phyloP scores from a whole-genome alignment of 2,888 invertebrate species.

The Artemia sinica region DNA sequence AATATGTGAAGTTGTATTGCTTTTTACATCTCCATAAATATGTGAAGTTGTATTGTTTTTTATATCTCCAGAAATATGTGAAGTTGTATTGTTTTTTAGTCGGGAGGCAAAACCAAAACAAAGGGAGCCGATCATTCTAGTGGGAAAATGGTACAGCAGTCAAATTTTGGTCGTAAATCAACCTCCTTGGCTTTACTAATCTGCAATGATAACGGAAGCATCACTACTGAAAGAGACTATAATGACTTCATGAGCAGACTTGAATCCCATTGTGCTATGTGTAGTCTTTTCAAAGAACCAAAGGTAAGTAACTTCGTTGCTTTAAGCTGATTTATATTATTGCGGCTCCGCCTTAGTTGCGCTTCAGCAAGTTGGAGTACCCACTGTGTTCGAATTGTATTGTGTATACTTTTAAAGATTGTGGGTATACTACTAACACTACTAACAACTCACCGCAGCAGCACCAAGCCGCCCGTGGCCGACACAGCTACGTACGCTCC shows the following conservation, averaged over 20 bases:
- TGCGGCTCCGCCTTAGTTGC: too few species aligned
- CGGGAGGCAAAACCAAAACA: neutral
- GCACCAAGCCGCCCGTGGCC: too few species aligned
- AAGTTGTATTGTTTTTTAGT: neutral
- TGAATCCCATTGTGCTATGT: slow-evolving; percentile 1
- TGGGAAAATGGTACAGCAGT: neutral
- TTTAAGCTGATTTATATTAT: too few species aligned
- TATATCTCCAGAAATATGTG: neutral
- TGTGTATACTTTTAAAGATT: too few species aligned
- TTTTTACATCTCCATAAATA: too few species aligned
- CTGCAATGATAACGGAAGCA: neutral
- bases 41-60: too few species aligned
- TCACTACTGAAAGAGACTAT: slow-evolving; percentile 5
- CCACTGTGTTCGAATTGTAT: too few species aligned
- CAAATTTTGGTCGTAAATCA: neutral
- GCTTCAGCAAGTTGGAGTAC: too few species aligned
- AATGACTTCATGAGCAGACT: slow-evolving; percentile 4
- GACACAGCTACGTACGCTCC: too few species aligned
- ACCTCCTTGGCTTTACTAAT: neutral
- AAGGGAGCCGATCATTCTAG: neutral
- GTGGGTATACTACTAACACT: too few species aligned
- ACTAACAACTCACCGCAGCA: too few species aligned
- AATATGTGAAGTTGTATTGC: too few species aligned
- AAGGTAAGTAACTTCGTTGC: neutral
- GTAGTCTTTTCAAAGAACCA: slow-evolving; percentile 2